Evolutionary conservation across 2,888 invertebrate genomes (phyloP), one percentile per base, ranked within the genome.

Genomic region (Cheilosia soror): DNA sequence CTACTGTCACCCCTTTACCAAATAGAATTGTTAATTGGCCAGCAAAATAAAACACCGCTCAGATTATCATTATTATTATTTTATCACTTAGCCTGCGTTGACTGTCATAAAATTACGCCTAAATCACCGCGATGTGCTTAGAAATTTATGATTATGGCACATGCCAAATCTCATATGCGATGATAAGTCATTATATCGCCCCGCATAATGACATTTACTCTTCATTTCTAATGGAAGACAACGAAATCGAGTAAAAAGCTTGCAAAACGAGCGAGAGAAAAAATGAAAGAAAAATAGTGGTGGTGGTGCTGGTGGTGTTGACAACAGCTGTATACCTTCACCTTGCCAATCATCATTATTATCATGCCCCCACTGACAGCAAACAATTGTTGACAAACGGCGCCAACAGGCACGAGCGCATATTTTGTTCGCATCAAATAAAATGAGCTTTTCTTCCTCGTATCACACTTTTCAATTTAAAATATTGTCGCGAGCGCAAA

Each of bases 391-490:
- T 65, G 42, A 76, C 53, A 76, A 76, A 76, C 76, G 76, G 81
- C 76, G 81, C 81, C 65, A 65, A 65, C 44, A 53, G 51, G 31
- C 72, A 62, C 60, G 27, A 42, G 9, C 25, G 25, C 15, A 31
- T 55, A n/a, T 44, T 51, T 37, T 62, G 9, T 51, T 25, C 63
- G 27, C 53, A 51, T 55, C 42, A 37, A 73, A 57, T 44, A 47
- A 65, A 57, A 71, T 55, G 53, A 47, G 55, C 66, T 77, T 66
- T 66, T 71, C 58, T 65, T 47, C 15, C 15, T 47, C 13, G 25
- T 57, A 68, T 78, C 73, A 78, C 78, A 73, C 78, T 78, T 83
- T 83, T 83, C 78, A 83, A 83, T 83, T 83, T 83, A 73, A 42
- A 83, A 73, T 57, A 72, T 51, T 73, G 73, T 78, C 78, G 72